phyloP scores from a whole-genome alignment of 53 echinoderm and acorn worm species.

The Glandiceps talaboti region DNA sequence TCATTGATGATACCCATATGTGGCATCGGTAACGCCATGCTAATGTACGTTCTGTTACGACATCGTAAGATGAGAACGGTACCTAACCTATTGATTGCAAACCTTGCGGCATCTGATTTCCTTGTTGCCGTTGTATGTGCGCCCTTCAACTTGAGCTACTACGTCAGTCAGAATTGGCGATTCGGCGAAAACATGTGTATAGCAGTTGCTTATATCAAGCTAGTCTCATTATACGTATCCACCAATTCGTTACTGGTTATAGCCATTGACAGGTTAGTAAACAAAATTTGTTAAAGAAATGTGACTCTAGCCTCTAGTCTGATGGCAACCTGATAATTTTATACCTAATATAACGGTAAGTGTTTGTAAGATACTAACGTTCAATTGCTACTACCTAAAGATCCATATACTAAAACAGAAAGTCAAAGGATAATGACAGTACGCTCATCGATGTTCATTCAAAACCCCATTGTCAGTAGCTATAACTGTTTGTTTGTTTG shows the following conservation, averaged over 20 bases:
- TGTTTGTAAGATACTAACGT: too few relatives aligned
- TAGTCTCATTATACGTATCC: background rate
- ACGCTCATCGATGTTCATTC: too few relatives aligned
- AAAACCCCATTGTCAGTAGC: too few relatives aligned
- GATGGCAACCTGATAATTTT: too few relatives aligned
- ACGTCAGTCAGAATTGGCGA: background rate
- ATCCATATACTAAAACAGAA: too few relatives aligned
- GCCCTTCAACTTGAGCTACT: background rate
- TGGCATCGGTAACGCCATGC: background rate
- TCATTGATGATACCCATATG: background rate
- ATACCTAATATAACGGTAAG: too few relatives aligned
- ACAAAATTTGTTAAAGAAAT: too few relatives aligned
- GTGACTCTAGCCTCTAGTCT: too few relatives aligned
- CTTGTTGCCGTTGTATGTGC: background rate
- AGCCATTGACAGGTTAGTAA: background rate
- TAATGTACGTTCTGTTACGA: background rate
- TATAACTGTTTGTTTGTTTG: too few relatives aligned
- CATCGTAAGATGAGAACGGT: background rate
- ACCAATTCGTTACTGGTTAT: background rate
- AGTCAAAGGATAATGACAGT: too few relatives aligned
- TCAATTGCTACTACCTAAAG: too few relatives aligned
- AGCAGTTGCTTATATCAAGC: background rate
- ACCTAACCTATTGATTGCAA: background rate
- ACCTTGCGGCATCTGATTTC: background rate
- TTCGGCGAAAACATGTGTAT: background rate